Evolutionary conservation across 1,140 invertebrate genomes (phyloP), one percentile per base, ranked within the genome.

Genomic region (Pseudomyrmex gracilis): DNA sequence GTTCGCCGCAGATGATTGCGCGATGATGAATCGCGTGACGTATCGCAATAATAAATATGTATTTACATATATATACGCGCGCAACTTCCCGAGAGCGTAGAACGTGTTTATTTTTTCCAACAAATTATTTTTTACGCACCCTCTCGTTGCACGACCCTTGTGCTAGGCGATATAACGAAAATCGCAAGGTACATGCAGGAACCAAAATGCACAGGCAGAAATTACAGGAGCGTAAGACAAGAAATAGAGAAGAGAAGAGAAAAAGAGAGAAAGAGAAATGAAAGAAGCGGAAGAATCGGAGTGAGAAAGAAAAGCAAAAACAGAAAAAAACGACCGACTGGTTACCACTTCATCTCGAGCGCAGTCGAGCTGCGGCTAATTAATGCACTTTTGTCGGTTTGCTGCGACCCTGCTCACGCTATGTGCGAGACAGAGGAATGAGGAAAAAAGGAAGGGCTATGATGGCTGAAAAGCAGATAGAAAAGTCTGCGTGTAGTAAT

Each of bases 381-480:
- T 89, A 89, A 89, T 89, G 87, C 88, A 86, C 63, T 86, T 89
- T 89, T 89, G 82, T 89, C 84, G 74, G 87, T 80, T 86, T 68
- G 60, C 64, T 55, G 15, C 55, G 57, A 80, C 34, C 68, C 74
- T 78, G 45, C 74, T 87, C 51, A 15, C 43, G 17, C 68, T 55
- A 53, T 74, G 43, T 51, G 47, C 43, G 70, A 63, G 13, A 34
- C 20, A 49, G 61, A 73, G 51, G 5, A 55, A 53, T 2, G 70
- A 49, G 47, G 13, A 24, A 55, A 71, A 64, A 66, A 60, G 9
- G 43, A 17, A 49, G 15, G 5, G 2, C 20, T 51, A 51, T n/a
- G 17, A 34, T 43, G 53, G 61, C 82, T 55, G 10, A 85, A 51
- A 57, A 58, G 17, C 47, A 85, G 17, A 67, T 20, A 60, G 15